Evolutionary conservation across 2,888 invertebrate genomes (phyloP), one percentile per base, ranked within the genome.

Genomic region (Meteorus cinctellus): DNA sequence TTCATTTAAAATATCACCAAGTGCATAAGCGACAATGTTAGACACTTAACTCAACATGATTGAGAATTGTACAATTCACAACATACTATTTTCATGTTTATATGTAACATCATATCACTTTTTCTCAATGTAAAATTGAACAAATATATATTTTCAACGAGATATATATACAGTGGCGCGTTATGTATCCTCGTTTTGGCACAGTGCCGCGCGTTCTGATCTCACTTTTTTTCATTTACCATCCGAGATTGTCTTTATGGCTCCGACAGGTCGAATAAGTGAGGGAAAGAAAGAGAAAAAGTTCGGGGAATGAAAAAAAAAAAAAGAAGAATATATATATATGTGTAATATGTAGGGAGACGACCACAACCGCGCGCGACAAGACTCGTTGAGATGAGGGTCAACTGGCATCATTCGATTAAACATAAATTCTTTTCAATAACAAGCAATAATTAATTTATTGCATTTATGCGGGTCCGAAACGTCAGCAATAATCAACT

Each of bases 321-420:
- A 48, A 19, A 51, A 29, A 4, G 6, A 67, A 27, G 19, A 63
- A 65, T 24, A 29, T 8, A 63, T 48, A 31, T 34, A 16, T 4
- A 36, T 10, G 14, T n/a, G 3, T 8, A 65, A 36, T 5, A 6
- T 19, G n/a, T 19, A n/a, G 65, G n/a, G 36, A 6, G 36, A 36
- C 41, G 55, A 55, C 55, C 4, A 16, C n/a, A 16, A 62, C 27
- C 27, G 34, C 31, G 62, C 63, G 73, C 65, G 69, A 36, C 34
- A 51, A 51, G 12, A 60, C n/a, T 62, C 29, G 69, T 34, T 45
- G 68, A 36, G 78, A 78, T 76, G 77, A 81, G 84, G 85, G 85
- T 88, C 84, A 88, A 87, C 82, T 84, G 82, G 81, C 78, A 79
- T 85, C 78, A 87, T 87, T 87, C 84, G 86, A 88, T 88, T 84